Conservation (phyloP, 2,113 vertebrate genomes). For the Casuarius casuarius region DNA sequence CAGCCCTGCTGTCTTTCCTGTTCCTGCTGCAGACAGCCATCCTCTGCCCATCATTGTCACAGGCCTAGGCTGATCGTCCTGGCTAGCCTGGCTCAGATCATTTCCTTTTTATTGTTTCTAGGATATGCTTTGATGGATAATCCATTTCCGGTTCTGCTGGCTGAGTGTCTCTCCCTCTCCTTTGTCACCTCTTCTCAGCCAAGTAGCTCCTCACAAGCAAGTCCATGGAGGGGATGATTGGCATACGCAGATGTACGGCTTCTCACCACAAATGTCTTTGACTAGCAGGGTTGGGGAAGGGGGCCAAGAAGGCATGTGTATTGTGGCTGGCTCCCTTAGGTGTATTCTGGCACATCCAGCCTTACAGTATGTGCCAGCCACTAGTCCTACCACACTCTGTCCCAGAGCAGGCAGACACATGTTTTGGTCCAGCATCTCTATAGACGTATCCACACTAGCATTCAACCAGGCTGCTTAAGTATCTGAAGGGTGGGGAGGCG, state of each 20-base stretch:
- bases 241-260: not conserved
- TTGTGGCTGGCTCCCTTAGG: not conserved
- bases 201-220: not conserved
- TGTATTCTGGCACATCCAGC: not conserved
- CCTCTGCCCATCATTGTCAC: not conserved
- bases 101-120: not conserved
- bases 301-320: rapidly evolving
- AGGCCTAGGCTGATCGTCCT: not conserved
- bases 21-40: not conserved
- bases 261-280: not conserved
- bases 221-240: not conserved
- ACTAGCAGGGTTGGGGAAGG: not conserved
- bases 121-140: not conserved
- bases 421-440: not conserved
- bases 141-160: not conserved
- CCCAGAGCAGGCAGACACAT: not conserved
- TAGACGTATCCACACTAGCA: not conserved
- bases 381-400: rapidly evolving
- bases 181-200: not conserved
- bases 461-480: not conserved
- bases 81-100: not conserved
- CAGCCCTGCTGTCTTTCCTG: not conserved
- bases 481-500: not conserved
- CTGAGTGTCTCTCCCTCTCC: not conserved
- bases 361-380: rapidly evolving